Evolutionary conservation across 1,140 invertebrate genomes (phyloP).

Genomic region (Doryteuthis pealeii): DNA sequence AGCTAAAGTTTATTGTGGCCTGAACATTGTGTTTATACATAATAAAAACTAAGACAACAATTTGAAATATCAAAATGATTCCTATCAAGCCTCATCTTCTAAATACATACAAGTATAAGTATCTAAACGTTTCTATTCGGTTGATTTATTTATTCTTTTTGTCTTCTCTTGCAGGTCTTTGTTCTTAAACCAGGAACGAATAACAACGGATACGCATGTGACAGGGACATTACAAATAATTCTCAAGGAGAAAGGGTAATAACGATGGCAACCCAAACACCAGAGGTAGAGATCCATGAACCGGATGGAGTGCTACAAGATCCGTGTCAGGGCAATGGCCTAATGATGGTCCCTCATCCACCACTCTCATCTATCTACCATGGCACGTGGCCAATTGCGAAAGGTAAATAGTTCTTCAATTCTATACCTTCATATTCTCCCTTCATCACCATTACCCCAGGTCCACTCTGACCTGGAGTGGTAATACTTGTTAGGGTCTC

Average conservation of each 20-base stretch:
- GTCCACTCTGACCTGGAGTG: no score
- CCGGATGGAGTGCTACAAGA: neutral
- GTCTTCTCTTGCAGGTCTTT: conserved; percentile 14
- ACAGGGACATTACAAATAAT: conserved; percentile 7
- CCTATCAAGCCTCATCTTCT: no score
- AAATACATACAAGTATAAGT: no score
- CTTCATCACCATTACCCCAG: no score
- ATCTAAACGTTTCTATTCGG: no score
- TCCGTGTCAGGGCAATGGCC: conserved; percentile 7
- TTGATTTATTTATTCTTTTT: neutral
- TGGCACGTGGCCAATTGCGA: conserved; percentile 69
- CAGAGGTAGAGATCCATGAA: conserved; percentile 24
- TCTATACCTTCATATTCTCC: neutral
- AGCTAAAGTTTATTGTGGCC: no score
- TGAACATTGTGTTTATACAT: no score
- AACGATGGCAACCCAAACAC: conserved; percentile 53
- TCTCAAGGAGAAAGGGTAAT: conserved; percentile 27
- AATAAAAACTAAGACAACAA: no score
- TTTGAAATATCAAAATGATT: no score
- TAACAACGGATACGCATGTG: conserved; percentile 15
- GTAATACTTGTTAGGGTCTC: no score
- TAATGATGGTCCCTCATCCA: conserved; percentile 23
- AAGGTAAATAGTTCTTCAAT: conserved; percentile 30
- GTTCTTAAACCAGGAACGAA: conserved; percentile 20
- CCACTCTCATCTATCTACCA: conserved; percentile 65